These are phyloP conservation scores for Epinotia demarniana DNA, from an alignment of 2,888 invertebrate genomes.

Conservation along the genomic window DNA sequence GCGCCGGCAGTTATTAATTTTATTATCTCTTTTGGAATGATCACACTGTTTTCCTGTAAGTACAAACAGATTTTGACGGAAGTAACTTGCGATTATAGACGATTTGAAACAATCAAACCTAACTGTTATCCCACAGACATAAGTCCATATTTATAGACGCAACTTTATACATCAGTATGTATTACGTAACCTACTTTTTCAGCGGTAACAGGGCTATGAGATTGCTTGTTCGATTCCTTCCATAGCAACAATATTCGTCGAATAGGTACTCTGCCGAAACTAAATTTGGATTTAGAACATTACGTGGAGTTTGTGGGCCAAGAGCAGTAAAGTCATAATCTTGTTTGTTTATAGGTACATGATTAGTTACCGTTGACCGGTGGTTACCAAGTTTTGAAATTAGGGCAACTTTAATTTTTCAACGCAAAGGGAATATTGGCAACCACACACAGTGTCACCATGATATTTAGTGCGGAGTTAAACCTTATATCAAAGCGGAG, in stretches of 20 bases:
- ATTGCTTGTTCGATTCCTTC: background rate
- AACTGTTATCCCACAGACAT: background rate
- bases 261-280: background rate
- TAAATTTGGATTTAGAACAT: constrained; percentile 19
- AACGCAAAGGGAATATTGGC: too few species aligned
- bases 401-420: background rate
- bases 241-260: constrained; percentile 11
- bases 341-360: background rate
- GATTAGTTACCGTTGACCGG: background rate
- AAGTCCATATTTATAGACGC: background rate
- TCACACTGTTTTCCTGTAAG: too few species aligned
- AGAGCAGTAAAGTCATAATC: background rate
- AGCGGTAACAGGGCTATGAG: background rate
- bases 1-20: too few species aligned
- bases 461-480: too few species aligned
- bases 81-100: too few species aligned
- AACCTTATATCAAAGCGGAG: too few species aligned
- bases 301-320: constrained; percentile 7
- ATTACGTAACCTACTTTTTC: background rate
- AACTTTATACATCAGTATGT: background rate
- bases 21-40: too few species aligned
- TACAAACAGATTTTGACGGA: too few species aligned
- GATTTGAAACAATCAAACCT: too few species aligned
- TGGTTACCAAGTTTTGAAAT: background rate
- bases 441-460: too few species aligned